A percentile compares a stretch with the other conserved stretches of the same genome.
These are phyloP conservation scores for Nomia melanderi DNA, from an alignment of 1,140 invertebrate species.

Conservation along the genomic window DNA sequence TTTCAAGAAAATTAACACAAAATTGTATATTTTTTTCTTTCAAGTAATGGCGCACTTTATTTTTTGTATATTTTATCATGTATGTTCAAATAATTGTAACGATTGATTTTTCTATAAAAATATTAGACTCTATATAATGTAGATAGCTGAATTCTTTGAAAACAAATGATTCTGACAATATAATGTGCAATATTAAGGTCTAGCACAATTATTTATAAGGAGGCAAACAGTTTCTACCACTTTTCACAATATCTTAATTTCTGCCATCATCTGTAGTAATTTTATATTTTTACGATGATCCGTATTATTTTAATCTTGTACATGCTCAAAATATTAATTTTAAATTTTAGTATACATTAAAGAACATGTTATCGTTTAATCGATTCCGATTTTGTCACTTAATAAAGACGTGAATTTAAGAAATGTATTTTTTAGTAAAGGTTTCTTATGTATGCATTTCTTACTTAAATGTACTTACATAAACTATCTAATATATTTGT, in stretches of 20 bases:
- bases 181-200: constrained; percentile 18
- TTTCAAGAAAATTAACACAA: not conserved
- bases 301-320: constrained; percentile 34
- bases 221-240: constrained; percentile 11
- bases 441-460: not conserved
- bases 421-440: constrained; percentile 1
- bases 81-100: not conserved
- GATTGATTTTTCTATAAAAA: constrained; percentile 22
- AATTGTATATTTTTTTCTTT: constrained; percentile 7
- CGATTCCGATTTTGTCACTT: not conserved
- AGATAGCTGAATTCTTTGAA: not conserved
- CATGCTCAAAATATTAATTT: constrained; percentile 24
- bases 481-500: constrained; percentile 14
- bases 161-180: constrained; percentile 27
- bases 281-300: not conserved
- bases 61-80: not conserved
- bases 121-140: constrained; percentile 18
- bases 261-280: not conserved
- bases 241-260: constrained; percentile 15
- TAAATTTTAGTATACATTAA: constrained; percentile 7
- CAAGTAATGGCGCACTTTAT: constrained; percentile 1
- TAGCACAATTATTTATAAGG: constrained; percentile 20
- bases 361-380: constrained; percentile 19
- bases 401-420: constrained; percentile 40
- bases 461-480: constrained; percentile 40